These are phyloP conservation scores for Thaleichthys pacificus DNA, from an alignment of 2,797 vertebrate species.

Conservation along the genomic window DNA sequence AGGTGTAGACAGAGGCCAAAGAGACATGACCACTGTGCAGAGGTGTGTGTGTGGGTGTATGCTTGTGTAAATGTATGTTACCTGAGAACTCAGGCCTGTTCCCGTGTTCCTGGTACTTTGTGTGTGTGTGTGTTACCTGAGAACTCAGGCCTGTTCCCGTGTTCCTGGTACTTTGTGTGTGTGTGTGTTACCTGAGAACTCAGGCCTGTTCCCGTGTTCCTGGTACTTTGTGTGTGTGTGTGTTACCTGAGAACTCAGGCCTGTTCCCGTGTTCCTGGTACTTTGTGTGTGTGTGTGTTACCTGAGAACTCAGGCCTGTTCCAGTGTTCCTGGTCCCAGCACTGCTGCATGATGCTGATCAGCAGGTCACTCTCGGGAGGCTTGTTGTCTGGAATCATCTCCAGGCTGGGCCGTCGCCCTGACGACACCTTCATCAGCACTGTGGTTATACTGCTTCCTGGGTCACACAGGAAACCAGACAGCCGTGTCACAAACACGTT, in stretches of 20 bases:
- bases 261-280: conserved; percentile 76
- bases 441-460: conserved; percentile 82
- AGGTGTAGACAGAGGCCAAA: too few species aligned
- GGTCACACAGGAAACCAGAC: not conserved
- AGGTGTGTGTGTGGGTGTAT: not conserved
- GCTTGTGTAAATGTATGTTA: conserved; percentile 36
- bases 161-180: too few species aligned
- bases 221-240: too few species aligned
- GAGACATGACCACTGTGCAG: too few species aligned
- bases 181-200: conserved; percentile 78
- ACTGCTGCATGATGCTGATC: conserved; percentile 80
- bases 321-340: conserved; percentile 80
- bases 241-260: conserved; percentile 80
- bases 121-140: conserved; percentile 75
- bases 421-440: conserved; percentile 79
- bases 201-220: conserved; percentile 72
- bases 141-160: conserved; percentile 76
- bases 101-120: conserved; percentile 73
- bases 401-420: conserved; percentile 77
- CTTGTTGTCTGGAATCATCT: conserved; percentile 69
- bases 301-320: conserved; percentile 82
- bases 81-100: conserved; percentile 82
- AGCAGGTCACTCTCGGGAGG: conserved; percentile 79
- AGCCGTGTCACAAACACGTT: too few species aligned
- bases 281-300: conserved; percentile 38